Base-by-base conservation (phyloP, 2,797 vertebrate species). In the Myoxocephalus aenaeus region DNA sequence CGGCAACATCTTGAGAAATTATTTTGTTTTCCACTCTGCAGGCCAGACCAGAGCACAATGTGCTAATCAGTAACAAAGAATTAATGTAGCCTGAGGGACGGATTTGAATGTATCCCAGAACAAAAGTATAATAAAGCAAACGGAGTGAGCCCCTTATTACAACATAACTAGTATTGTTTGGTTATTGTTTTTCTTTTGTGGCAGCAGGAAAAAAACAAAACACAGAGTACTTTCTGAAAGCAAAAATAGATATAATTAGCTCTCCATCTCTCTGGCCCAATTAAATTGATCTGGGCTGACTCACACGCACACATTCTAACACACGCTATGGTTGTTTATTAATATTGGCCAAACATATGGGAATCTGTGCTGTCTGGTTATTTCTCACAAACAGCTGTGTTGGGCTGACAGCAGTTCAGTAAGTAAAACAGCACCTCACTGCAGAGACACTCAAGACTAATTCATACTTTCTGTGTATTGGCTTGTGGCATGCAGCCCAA, bases 221-320 rank as follows among this genome's bases (percentile, higher is more conserved):
- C 12, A 13, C 12, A 13, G 20, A 32, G 7, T 63, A 56, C 29
- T 61, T 70, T 80, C 48, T 65, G 25, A 62, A 42, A 59, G 57
- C 32, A 62, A 36, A 68, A 36, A 68, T 71, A 48, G 36, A 13
- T 14, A 13, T 73, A 74, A 73, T 84, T 70, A 66, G 40, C 29
- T 5, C 66, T 44, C 20, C 3, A 53, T 65, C 44, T 18, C 34
- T 29, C 32, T 68, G 15, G 18, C 7, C 46, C 65, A 73, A 63
- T 79, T 65, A 36, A 84, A 66, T 66, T 6, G 5, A 53, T 34
- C 14, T 10, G 14, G 20, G 25, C 62, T 50, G 18, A 50, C 25
- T 15, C 50, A 40, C 59, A 11, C 36, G 7, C 22, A 18, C 53
- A 34, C 62, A 53, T 44, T 48, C 46, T 15, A 62, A 67, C 29